Evolutionary conservation across 2,113 vertebrate species (phyloP).

Genomic region (Pseudonaja textilis): DNA sequence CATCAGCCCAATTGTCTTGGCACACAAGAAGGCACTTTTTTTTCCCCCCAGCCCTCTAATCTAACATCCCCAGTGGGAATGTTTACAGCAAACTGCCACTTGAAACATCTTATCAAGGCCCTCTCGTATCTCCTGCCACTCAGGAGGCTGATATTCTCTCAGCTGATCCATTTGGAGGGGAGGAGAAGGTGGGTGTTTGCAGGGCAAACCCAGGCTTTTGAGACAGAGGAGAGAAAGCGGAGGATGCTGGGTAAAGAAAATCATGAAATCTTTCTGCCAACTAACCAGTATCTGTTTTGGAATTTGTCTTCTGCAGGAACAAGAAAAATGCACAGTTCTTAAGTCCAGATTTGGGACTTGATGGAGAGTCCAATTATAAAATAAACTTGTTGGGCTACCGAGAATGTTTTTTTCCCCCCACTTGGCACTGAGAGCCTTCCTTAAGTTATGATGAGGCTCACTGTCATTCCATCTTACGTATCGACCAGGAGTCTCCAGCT

Average conservation of each 20-base stretch:
- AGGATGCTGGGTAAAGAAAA: not conserved
- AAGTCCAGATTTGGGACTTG: not conserved
- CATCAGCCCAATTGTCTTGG: conserved; percentile 20
- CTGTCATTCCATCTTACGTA: not conserved
- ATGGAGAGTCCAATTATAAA: not conserved
- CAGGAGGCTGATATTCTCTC: conserved; percentile 45
- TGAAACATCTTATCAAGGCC: conserved; percentile 68
- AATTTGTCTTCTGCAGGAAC: not conserved
- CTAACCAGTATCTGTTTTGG: not conserved
- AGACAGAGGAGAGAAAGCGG: conserved; percentile 26
- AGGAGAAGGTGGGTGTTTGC: conserved; percentile 8
- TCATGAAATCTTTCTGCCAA: conserved; percentile 19
- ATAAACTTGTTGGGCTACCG: not conserved
- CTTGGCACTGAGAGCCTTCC: not conserved
- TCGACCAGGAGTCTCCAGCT: not conserved
- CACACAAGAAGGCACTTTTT: conserved; percentile 64
- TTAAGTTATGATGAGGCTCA: not conserved
- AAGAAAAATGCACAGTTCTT: not conserved
- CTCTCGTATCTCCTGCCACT: conserved; percentile 60
- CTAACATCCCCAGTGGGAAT: conserved; percentile 77
- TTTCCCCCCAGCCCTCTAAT: conserved; percentile 74
- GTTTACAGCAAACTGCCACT: conserved; percentile 81
- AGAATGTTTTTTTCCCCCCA: not conserved
- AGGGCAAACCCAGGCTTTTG: conserved; percentile 7
- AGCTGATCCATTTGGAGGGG: conserved; percentile 36